These are phyloP conservation scores for Bos indicus DNA, from an alignment of 2,113 vertebrate species.

Conservation along the genomic window DNA sequence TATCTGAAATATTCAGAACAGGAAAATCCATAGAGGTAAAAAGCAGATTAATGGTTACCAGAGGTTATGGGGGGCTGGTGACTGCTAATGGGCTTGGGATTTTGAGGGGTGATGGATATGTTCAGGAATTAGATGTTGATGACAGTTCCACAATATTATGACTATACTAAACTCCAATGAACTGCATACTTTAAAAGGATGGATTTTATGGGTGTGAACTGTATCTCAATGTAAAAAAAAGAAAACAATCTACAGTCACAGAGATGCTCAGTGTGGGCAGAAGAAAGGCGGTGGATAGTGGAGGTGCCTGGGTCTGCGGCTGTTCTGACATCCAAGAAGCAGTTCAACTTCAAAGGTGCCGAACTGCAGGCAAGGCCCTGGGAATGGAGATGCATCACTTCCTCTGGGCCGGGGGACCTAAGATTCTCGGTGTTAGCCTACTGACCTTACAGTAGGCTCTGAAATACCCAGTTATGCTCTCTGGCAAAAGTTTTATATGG, in stretches of 20 bases:
- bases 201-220: neutral
- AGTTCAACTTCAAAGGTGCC: neutral
- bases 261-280: neutral
- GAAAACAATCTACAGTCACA: neutral
- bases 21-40: neutral
- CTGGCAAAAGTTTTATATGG: neutral
- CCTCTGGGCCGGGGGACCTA: neutral
- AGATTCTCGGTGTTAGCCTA: neutral
- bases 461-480: neutral
- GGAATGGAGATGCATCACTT: accelerated
- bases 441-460: neutral
- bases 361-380: neutral
- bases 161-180: neutral
- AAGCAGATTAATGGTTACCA: neutral
- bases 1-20: neutral
- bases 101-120: neutral
- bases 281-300: neutral
- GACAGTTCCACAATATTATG: neutral
- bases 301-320: neutral
- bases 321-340: neutral
- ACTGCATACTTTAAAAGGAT: neutral
- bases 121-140: neutral
- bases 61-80: neutral
- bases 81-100: neutral
- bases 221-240: neutral